Base-by-base conservation (phyloP, 1,140 invertebrate genomes). In the Drosophila quadrilineata region DNA sequence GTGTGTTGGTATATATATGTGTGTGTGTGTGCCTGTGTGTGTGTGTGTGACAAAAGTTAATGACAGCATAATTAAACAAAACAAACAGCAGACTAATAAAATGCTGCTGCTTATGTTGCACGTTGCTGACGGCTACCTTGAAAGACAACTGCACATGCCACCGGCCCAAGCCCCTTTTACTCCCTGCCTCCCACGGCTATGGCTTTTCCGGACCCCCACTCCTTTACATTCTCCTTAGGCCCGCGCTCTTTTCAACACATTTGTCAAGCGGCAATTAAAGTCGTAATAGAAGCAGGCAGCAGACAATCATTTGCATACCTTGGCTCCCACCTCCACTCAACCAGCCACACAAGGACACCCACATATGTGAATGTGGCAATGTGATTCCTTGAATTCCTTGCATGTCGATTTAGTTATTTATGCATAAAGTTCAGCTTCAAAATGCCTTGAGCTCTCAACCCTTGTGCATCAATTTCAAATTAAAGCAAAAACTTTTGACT, bases 51-150 rank as follows among this genome's bases (percentile, higher is more conserved):
- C 79, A 79, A 79, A n/a, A 71, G 70, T 85, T 84, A 84, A 84
- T 79, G 79, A 84, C 79, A 79, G 79, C 79, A 84, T 84, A 85
- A 84, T 84, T 84, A 84, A 85, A 85, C 74, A 85, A 84, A 85
- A 79, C 79, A 75, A 84, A 85, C 79, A 84, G 74, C 62, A 71
- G 79, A 71, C 79, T 84, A 85, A 84, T 84, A 85, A 84, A 84
- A 84, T 75, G 71, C n/a, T n/a, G n/a, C n/a, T n/a, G n/a, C 77
- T 65, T 74, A 68, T 75, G 58, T 58, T 71, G 65, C 66, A 58
- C 52, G 58, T 63, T 50, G 62, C 79, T 70, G 43, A 59, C 59
- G 52, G 59, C 45, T 63, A 57, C 58, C 66, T 69, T 69, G 49
- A 69, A 63, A 49, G 22, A 35, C 22, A 24, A 28, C 40, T 45